Evolutionary conservation across 2,113 vertebrate genomes (phyloP).

Genomic region (Platysteira castanea): DNA sequence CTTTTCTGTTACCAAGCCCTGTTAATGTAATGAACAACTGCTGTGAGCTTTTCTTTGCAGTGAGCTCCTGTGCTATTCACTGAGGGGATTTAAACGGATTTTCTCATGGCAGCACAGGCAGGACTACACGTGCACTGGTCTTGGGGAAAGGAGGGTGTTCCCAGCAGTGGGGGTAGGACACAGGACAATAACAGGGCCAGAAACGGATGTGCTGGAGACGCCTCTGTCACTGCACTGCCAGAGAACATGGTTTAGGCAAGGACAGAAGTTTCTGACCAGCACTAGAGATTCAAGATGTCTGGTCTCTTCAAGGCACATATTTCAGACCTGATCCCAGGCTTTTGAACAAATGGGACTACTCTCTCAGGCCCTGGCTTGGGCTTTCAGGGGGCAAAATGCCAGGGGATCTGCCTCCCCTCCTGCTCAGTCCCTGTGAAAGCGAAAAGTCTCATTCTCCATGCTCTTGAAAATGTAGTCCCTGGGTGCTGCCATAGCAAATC

Average conservation of each 20-base stretch:
- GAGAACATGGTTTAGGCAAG: background rate
- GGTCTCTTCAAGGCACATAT: background rate
- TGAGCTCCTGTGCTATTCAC: conserved; percentile 32
- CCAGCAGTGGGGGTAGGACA: background rate
- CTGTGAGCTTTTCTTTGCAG: conserved; percentile 21
- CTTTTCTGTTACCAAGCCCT: background rate
- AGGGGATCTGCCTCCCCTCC: background rate
- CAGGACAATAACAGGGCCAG: background rate
- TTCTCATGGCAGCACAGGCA: background rate
- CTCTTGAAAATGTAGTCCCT: background rate
- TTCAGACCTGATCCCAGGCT: background rate
- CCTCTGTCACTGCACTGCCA: background rate
- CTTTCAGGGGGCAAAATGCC: background rate
- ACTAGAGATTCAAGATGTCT: background rate
- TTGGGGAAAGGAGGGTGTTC: background rate
- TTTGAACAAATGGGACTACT: background rate
- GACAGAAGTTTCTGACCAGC: background rate
- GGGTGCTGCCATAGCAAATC: background rate
- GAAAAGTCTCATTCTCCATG: background rate
- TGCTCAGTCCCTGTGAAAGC: background rate
- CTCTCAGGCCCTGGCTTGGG: background rate
- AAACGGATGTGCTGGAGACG: background rate
- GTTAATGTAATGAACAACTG: background rate
- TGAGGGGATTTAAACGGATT: conserved; percentile 11
- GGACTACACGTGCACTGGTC: background rate